Evolutionary conservation across 2,888 invertebrate genomes (phyloP), one percentile per base, ranked within the genome.

Genomic region (Hipparchia semele): DNA sequence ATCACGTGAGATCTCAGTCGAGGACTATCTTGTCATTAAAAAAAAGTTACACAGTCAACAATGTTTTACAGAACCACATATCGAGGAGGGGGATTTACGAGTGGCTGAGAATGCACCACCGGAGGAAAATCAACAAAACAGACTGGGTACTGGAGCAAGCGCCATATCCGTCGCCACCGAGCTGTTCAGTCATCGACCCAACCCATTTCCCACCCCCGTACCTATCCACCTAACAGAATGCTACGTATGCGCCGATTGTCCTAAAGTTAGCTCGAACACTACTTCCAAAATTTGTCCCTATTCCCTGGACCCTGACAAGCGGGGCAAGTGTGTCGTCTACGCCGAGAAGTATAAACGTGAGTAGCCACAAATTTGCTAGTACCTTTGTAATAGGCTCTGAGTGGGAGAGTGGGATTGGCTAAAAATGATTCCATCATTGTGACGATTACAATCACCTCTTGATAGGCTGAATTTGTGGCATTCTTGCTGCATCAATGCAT

Each of bases 241-340:
- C 74, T 86, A 83, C 76, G 76, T 82, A 4, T 92, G 92, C 76
- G 82, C 82, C 0, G 87, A 88, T 75, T 92, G 92, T 56, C 84
- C 84, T 0, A 69, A 74, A 0, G 78, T 84, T 1, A 56, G 74
- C 0, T 58, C 72, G 0, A 86, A 86, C 58, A 85, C 87, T 0
- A 80, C 86, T 0, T 67, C 76, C 0, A 89, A 86, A 76, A 61
- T 75, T 5, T 92, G 92, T 66, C 87, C 89, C 0, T 80, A 79
- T 23, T 80, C 82, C 3, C 72, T 76, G 1, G 85, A 87, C 56
- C 68, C 78, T 2, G 68, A 75, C 0, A 88, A 84, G 74, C 79
- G 79, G 70, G 81, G 81, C 45, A 87, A 81, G 76, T 92, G 92
- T 76, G 83, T 92, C 7, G 79, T 81, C 2, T 92, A 88, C 73